A percentile compares a stretch with the other conserved stretches of the same genome.
phyloP scores from a whole-genome alignment of 2,888 invertebrate species.

The Drosophila mercatorum region DNA sequence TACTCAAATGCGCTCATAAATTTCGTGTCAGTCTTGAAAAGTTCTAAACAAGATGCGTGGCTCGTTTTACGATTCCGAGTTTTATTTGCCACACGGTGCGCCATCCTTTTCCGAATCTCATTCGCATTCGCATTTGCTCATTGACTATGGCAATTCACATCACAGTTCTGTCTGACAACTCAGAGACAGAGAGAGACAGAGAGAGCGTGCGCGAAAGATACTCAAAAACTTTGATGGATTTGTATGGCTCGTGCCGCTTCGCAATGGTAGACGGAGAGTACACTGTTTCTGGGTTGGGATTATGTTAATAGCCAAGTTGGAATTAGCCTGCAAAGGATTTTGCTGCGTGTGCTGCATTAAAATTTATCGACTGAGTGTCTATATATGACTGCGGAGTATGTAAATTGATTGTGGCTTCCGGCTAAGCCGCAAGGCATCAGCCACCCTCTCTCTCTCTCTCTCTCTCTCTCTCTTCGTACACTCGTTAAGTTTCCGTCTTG shows the following conservation, averaged over 20 bases:
- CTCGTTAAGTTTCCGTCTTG: conserved; percentile 52
- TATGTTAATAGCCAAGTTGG: conserved; percentile 61
- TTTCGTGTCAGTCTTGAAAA: conserved; percentile 43
- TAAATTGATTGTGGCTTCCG: conserved; percentile 60
- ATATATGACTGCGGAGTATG: conserved; percentile 54
- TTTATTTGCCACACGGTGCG: conserved; percentile 66
- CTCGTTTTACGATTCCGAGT: conserved; percentile 58
- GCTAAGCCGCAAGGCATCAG: conserved; percentile 11
- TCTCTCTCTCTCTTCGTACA: background rate
- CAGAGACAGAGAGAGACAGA: background rate
- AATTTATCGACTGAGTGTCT: conserved; percentile 65
- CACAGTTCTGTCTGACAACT: conserved; percentile 16
- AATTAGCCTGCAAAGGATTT: conserved; percentile 60
- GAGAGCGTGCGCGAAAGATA: conserved; percentile 26
- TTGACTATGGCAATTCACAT: conserved; percentile 33
- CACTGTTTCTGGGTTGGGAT: conserved; percentile 34
- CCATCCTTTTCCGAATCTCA: conserved; percentile 28
- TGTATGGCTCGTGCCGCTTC: conserved; percentile 24
- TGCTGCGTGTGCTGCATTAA: conserved; percentile 61
- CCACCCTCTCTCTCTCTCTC: background rate
- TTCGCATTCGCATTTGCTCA: conserved; percentile 19
- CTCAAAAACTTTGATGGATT: conserved; percentile 67
- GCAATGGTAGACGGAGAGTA: background rate
- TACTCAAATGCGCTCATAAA: conserved; percentile 55
- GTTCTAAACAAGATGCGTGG: conserved; percentile 55